Percentiles rank a stretch among this genome's conserved stretches.
Evolutionary conservation across 1,140 invertebrate species (phyloP).

Genomic region (Caenorhabditis latens): DNA sequence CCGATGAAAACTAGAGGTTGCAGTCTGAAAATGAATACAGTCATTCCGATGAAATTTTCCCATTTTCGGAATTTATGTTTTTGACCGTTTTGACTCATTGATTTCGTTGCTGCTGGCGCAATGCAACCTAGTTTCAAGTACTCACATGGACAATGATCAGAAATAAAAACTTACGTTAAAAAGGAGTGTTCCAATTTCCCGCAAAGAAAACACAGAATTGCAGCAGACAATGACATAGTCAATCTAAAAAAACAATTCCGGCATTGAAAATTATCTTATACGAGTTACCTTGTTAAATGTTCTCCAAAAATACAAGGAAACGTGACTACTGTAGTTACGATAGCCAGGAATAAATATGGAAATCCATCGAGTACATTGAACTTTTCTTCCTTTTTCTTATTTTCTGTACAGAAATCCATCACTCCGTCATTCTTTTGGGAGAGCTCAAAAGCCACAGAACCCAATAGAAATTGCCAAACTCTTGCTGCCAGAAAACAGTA

Average conservation of each 20-base stretch:
- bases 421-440: background rate
- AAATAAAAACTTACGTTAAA: constrained; percentile 6
- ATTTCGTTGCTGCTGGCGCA: too few species aligned
- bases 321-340: background rate
- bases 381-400: background rate
- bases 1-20: constrained; percentile 25
- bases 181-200: background rate
- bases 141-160: too few species aligned
- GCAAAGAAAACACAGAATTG: background rate
- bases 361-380: background rate
- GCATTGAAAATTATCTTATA: too few species aligned
- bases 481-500: constrained; percentile 25
- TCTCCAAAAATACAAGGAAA: constrained; percentile 15
- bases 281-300: background rate
- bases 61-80: background rate
- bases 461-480: constrained; percentile 55
- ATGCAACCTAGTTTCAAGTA: too few species aligned
- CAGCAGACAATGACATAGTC: background rate
- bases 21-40: constrained; percentile 2
- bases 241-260: background rate
- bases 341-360: background rate
- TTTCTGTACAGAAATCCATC: background rate
- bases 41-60: background rate
- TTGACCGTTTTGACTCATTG: too few species aligned
- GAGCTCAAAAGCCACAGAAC: constrained; percentile 12